Evolutionary conservation across 2,797 vertebrate species (phyloP), one percentile per base, ranked within the genome.

Genomic region (Mormyrops attenuatus): DNA sequence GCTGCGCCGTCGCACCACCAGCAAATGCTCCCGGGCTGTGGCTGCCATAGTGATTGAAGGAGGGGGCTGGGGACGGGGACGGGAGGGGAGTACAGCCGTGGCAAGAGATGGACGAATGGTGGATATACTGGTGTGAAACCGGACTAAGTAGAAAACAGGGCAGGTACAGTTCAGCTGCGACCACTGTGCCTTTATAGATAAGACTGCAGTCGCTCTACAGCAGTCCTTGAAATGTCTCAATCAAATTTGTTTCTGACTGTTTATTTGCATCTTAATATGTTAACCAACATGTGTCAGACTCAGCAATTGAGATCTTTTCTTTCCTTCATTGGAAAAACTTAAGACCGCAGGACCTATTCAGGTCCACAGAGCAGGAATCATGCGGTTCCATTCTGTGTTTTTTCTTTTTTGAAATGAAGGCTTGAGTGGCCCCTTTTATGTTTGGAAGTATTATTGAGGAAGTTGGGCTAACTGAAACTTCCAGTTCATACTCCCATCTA

Each of bases 1-100:
- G 93, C 97, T 98, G 84, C 98, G 97, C 3, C 98, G 95, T 3
- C 98, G 95, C n/a, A 97, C 97, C 0, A 97, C 97, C 89, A 97
- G 95, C 92, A 92, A 94, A 92, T 98, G 97, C 5, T 99, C 98
- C 53, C 97, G 95, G 11, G 98, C 97, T 49, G 97, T 95, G 53
- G 95, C 94, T 1, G 97, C 94, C 94, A 99, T 97, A 91, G 90
- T 34, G 3, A 90, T 90, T 0, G 94, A 94, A 85, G 96, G 95
- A 4, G 93, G 91, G 63, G 95, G 96, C 90, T 95, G 95, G 92
- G 95, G 91, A 17, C 95, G 95, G 89, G 95, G 95, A 92, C 95
- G 94, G 91, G 95, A 93, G 0, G 95, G 95, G 5, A 96, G 94
- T 89, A 96, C 96, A 0, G 95, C 95, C 3, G 95, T 96, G 91